Evolutionary conservation across 2,113 vertebrate species (phyloP), one percentile per base, ranked within the genome.

Genomic region (Cettia cetti): DNA sequence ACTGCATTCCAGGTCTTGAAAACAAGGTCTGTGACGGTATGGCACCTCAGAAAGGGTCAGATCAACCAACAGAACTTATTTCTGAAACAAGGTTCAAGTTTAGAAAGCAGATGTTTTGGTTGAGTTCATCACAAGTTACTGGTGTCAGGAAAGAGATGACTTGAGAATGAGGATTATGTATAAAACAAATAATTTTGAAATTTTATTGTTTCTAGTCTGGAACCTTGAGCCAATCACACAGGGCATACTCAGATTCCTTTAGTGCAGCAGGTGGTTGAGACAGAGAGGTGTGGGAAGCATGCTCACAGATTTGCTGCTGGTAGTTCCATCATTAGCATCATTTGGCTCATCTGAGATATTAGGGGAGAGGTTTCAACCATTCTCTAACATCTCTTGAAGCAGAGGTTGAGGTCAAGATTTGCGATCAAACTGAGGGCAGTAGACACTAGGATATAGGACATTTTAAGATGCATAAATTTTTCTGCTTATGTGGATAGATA

Each of bases 241-340:
- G 7, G 21, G 7, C n/a, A 21, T 9, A 9, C 13, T 53, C n/a
- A 75, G 42, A 57, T 40, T 57, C 14, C 16, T 61, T 76, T 75
- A 63, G 16, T 19, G 27, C 14, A 83, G 33, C 15, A 76, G 39
- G 23, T 3, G 3, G 13, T 3, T 53, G 39, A 3, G 1, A 31
- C 15, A 33, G 31, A 27, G 56, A 35, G 15, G 2, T 66, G 9
- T 47, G 20, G 13, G 19, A 42, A 53, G 6, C 1, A 1, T 26
- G 15, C 3, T 76, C 20, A 15, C 12, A 20, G 76, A 63, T n/a
- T 61, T 5, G 1, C 31, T 79, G 37, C 4, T 2, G 0, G 7
- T 53, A 53, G 4, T 15, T 28, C 24, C 13, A 18, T 61, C 71
- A 47, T 42, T 56, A 30, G 24, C 1, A 2, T 57, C 11, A 71